These are phyloP conservation scores for Danaus melanippus DNA, from an alignment of 1,140 invertebrate genomes.

Conservation along the genomic window DNA sequence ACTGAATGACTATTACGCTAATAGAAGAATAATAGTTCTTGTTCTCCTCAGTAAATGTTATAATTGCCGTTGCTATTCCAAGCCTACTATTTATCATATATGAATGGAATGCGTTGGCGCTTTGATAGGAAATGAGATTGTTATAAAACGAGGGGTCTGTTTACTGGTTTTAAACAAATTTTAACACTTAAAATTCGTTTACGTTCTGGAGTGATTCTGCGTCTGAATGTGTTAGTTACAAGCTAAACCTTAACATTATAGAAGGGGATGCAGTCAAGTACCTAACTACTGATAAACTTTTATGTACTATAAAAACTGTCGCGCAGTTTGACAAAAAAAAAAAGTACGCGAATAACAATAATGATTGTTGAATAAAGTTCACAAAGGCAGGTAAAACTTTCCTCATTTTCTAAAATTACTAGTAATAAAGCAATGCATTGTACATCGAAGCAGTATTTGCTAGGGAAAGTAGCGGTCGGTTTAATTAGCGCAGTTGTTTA, in stretches of 20 bases:
- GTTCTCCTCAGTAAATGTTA: conserved; percentile 2
- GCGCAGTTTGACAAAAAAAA: too few species aligned
- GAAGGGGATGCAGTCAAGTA: not conserved
- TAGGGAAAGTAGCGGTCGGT: conserved; percentile 16
- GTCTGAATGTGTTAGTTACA: not conserved
- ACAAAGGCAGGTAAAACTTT: not conserved
- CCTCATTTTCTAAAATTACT: conserved; percentile 13
- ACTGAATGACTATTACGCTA: too few species aligned
- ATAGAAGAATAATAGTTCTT: too few species aligned
- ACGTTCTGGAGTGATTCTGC: not conserved
- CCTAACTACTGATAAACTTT: too few species aligned
- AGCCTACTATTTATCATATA: conserved; percentile 16
- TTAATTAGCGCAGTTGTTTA: conserved; percentile 22
- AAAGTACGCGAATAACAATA: too few species aligned
- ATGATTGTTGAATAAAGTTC: too few species aligned
- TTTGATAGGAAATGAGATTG: not conserved
- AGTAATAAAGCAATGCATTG: conserved; percentile 18
- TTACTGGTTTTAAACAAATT: too few species aligned
- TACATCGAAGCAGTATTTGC: conserved; percentile 11
- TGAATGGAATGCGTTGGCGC: conserved; percentile 25
- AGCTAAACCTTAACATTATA: conserved; percentile 1
- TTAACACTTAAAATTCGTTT: not conserved
- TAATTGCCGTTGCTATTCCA: conserved; percentile 28
- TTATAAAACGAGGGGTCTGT: too few species aligned
- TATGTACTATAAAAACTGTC: too few species aligned